Evolutionary conservation across 1,140 invertebrate species (phyloP).

Genomic region (Drosophila ogumai): DNA sequence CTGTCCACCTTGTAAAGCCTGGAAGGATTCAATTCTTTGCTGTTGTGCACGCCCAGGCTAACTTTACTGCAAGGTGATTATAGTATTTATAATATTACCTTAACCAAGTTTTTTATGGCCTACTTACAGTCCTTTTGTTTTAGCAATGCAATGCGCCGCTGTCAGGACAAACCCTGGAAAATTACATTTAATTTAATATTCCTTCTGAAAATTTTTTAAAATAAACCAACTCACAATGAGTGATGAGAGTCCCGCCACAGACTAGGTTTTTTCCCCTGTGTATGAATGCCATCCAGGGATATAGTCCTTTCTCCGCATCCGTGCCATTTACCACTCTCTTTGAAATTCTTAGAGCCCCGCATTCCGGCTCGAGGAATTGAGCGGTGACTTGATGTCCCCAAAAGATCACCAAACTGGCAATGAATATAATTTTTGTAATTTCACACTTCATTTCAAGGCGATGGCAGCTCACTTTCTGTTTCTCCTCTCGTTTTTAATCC

Average conservation of each 20-base stretch:
- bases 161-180: neutral
- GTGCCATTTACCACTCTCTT: neutral
- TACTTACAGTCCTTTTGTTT: neutral
- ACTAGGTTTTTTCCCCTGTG: neutral
- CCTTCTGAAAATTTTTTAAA: neutral
- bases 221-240: neutral
- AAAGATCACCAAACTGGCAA: neutral
- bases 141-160: neutral
- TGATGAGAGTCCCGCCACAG: neutral
- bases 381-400: neutral
- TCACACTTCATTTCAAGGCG: neutral
- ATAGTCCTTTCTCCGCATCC: neutral
- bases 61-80: neutral
- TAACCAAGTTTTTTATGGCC: neutral
- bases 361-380: neutral
- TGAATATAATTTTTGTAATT: neutral
- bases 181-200: neutral
- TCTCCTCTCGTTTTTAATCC: neutral
- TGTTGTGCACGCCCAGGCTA: neutral
- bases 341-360: neutral
- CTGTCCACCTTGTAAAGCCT: neutral
- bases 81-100: neutral
- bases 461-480: neutral
- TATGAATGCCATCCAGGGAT: constrained; percentile 11
- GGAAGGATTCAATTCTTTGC: neutral